These are phyloP conservation scores for Bufo gargarizans DNA, from an alignment of 2,113 vertebrate genomes.

Conservation along the genomic window DNA sequence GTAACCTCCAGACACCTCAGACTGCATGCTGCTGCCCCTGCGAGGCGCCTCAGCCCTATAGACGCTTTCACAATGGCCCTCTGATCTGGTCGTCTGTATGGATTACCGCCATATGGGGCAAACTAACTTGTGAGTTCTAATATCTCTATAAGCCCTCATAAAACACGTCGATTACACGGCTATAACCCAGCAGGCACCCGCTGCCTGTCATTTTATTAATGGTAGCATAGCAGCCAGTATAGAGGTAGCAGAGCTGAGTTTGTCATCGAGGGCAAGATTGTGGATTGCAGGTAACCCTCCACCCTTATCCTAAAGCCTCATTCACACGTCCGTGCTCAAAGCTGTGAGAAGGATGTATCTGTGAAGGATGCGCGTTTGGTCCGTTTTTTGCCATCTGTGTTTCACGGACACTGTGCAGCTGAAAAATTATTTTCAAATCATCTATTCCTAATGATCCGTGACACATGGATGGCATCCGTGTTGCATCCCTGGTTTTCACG, in stretches of 20 bases:
- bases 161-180: not conserved
- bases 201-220: not conserved
- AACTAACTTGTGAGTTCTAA: not conserved
- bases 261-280: not conserved
- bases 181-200: not conserved
- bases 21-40: not conserved
- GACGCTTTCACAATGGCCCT: not conserved
- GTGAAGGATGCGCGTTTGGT: no score
- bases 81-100: not conserved
- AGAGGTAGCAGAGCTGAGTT: not conserved
- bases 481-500: no score
- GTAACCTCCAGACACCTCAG: slow-evolving; percentile 10
- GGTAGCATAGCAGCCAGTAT: not conserved
- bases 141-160: no score
- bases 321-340: no score
- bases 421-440: no score
- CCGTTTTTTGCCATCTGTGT: no score
- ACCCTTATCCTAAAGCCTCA: not conserved
- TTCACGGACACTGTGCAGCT: no score
- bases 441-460: no score
- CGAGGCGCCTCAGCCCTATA: not conserved
- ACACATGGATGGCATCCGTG: no score
- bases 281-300: not conserved
- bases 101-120: not conserved
- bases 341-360: no score